Conservation (phyloP, 2,113 vertebrate species). For the Toxostoma redivivum region DNA sequence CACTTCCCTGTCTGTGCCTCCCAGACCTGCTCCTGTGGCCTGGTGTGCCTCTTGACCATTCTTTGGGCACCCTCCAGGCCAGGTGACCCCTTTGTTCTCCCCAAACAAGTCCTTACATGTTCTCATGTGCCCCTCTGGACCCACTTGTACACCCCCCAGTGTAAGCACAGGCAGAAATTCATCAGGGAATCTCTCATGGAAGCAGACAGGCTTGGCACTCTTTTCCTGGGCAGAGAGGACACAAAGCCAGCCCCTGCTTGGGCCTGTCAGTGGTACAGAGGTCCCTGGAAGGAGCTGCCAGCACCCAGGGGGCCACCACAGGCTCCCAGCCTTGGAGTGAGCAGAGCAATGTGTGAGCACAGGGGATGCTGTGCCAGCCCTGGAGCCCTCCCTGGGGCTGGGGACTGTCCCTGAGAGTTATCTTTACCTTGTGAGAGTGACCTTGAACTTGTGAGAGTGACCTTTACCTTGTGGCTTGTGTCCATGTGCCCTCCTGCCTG, state of each 20-base stretch:
- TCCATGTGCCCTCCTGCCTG: background rate
- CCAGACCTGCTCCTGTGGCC: background rate
- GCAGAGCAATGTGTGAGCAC: background rate
- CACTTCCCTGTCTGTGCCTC: background rate
- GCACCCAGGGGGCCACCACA: rapidly evolving
- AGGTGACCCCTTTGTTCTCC: background rate
- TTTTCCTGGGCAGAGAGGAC: background rate
- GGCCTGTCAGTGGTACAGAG: background rate
- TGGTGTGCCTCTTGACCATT: rapidly evolving
- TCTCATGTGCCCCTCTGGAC: background rate
- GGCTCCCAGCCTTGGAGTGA: background rate
- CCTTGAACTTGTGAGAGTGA: background rate
- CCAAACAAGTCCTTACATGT: background rate
- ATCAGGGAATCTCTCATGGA: background rate
- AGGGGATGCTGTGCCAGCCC: background rate
- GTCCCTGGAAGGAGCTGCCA: background rate
- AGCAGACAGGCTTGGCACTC: background rate
- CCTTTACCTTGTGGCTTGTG: background rate
- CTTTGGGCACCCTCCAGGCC: background rate
- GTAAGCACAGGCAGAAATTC: background rate
- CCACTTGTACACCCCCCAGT: background rate
- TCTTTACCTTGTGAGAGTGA: background rate
- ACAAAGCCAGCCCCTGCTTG: background rate
- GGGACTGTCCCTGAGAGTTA: background rate
- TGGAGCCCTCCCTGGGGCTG: background rate